phyloP scores from a whole-genome alignment of 2,888 invertebrate genomes.

The Platycheirus albimanus region DNA sequence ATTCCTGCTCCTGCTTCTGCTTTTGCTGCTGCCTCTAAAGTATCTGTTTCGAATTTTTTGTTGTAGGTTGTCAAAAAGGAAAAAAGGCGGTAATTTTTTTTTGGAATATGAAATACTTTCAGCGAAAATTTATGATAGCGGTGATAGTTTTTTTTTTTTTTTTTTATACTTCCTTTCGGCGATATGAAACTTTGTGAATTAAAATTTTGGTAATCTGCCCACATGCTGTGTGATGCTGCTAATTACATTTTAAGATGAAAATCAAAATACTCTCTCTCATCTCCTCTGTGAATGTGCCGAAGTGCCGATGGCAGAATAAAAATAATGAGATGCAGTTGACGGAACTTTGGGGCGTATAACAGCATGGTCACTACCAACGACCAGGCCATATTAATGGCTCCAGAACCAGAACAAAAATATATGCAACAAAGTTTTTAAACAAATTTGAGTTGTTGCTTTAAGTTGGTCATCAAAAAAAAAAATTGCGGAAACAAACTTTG shows the following conservation, averaged over 20 bases:
- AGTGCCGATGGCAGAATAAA: conserved; percentile 31
- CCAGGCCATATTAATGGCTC: neutral
- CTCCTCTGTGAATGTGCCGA: too few relatives aligned
- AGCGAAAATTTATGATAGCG: conserved; percentile 64
- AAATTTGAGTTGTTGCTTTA: neutral
- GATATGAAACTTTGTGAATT: conserved; percentile 61
- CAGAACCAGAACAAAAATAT: conserved; percentile 7
- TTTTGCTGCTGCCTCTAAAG: conserved; percentile 25
- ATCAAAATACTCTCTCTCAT: conserved; percentile 44
- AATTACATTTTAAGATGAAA: conserved; percentile 70
- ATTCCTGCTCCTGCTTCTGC: conserved; percentile 19
- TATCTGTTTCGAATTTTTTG: conserved; percentile 1
- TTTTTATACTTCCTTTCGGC: conserved; percentile 21
- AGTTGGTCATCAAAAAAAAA: neutral
- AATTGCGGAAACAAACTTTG: too few relatives aligned
- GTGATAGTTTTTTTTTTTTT: conserved; percentile 54
- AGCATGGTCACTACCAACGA: neutral
- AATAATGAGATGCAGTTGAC: conserved; percentile 38
- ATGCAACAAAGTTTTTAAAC: conserved; percentile 21
- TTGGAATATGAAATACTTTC: conserved; percentile 29
- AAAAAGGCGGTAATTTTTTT: conserved; percentile 30
- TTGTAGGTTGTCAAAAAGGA: neutral
- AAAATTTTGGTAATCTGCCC: conserved; percentile 69
- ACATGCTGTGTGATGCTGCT: conserved; percentile 69
- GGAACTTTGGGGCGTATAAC: conserved; percentile 15